A percentile compares a stretch with the other conserved stretches of the same genome.
Evolutionary conservation across 2,888 invertebrate genomes (phyloP).

Genomic region (Rambutsinella grinnellia): DNA sequence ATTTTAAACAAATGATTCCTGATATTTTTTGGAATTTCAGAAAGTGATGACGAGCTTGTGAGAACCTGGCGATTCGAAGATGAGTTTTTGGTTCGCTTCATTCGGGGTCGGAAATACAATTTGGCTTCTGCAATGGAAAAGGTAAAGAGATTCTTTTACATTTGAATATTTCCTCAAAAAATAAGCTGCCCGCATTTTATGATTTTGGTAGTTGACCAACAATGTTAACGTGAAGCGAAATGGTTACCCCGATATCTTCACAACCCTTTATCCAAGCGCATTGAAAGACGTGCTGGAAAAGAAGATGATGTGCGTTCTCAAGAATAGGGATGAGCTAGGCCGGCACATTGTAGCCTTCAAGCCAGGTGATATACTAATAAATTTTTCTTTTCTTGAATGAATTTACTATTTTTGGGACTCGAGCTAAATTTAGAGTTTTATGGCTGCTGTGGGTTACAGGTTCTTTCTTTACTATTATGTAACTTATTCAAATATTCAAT

Average conservation of each 20-base stretch:
- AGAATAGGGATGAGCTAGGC: conserved; percentile 28
- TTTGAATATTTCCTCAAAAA: neutral
- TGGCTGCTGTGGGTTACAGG: too few species aligned
- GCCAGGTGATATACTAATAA: conserved; percentile 22
- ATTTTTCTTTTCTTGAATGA: neutral
- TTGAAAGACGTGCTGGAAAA: conserved; percentile 23
- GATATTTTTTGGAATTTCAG: conserved; percentile 12
- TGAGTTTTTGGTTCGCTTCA: conserved; percentile 42
- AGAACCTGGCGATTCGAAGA: conserved; percentile 46
- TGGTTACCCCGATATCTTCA: conserved; percentile 43
- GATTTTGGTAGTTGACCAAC: conserved; percentile 26
- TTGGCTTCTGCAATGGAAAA: conserved; percentile 33
- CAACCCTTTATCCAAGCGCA: conserved; percentile 34
- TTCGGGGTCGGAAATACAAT: conserved; percentile 42
- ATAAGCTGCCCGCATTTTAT: too few species aligned
- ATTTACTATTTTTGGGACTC: neutral
- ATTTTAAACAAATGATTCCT: neutral
- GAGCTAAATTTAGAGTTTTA: neutral
- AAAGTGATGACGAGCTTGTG: conserved; percentile 19
- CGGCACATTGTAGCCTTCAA: conserved; percentile 30
- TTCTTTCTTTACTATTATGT: neutral
- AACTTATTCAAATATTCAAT: neutral
- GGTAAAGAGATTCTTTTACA: conserved; percentile 14
- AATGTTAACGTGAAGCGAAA: conserved; percentile 34
- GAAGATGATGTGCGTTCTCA: conserved; percentile 23